These are phyloP conservation scores for Tympanoctomys barrerae DNA, from an alignment of 2,797 vertebrate genomes.

Conservation along the genomic window DNA sequence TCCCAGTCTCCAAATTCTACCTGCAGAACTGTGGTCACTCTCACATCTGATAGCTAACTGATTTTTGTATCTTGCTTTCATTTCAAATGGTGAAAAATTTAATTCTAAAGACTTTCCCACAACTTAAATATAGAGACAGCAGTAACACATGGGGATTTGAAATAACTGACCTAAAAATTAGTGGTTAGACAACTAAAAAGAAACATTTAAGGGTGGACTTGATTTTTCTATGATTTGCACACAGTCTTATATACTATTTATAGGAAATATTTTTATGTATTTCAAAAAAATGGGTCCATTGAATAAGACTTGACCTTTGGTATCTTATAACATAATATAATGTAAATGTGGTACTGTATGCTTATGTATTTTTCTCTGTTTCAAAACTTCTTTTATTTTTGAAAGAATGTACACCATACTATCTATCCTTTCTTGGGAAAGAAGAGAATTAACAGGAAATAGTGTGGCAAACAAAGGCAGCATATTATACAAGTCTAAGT, in stretches of 20 bases:
- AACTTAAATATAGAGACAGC: conserved; percentile 31
- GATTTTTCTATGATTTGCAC: conserved; percentile 80
- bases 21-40: background rate
- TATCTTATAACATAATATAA: too few species aligned
- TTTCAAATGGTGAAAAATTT: conserved; percentile 58
- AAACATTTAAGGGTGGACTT: conserved; percentile 57
- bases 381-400: conserved; percentile 77
- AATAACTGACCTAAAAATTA: conserved; percentile 61
- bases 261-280: too few species aligned
- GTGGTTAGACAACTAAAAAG: conserved; percentile 76
- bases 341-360: too few species aligned
- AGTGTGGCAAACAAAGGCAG: conserved; percentile 27
- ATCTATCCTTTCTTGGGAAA: background rate
- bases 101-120: background rate
- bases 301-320: too few species aligned
- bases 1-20: conserved; percentile 41
- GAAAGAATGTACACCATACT: conserved; percentile 74
- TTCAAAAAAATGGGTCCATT: too few species aligned
- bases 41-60: background rate
- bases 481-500: background rate
- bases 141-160: background rate
- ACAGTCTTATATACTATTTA: too few species aligned
- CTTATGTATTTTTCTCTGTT: conserved; percentile 72
- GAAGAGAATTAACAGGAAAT: conserved; percentile 36
- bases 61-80: background rate